Percentiles rank a stretch among this genome's conserved stretches.
Conservation (phyloP, 2,888 invertebrate species). For the Leucozona laternaria region DNA sequence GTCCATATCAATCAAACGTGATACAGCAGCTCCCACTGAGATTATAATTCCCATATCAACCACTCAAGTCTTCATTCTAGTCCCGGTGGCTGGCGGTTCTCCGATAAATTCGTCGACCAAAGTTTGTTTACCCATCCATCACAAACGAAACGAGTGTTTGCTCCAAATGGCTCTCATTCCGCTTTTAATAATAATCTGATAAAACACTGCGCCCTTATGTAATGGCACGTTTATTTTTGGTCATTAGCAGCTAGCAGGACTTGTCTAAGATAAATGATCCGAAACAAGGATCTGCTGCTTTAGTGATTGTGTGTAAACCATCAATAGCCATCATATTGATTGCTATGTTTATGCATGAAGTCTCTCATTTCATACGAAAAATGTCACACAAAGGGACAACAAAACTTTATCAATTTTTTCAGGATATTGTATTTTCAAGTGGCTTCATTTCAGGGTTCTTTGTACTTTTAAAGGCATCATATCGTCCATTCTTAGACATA, state of each 20-base stretch:
- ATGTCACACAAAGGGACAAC: slow-evolving; percentile 1
- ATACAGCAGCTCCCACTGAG: slow-evolving; percentile 56
- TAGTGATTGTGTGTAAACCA: background rate
- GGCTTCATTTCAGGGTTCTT: slow-evolving; percentile 8
- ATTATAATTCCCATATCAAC: slow-evolving; percentile 45
- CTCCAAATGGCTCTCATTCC: slow-evolving; percentile 51
- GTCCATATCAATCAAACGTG: slow-evolving; percentile 67
- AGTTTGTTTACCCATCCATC: slow-evolving; percentile 36
- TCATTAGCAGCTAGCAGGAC: slow-evolving; percentile 60
- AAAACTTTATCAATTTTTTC: slow-evolving; percentile 10
- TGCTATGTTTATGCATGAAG: slow-evolving; percentile 26
- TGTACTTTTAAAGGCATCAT: background rate
- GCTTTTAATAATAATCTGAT: slow-evolving; percentile 51
- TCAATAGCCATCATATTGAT: slow-evolving; percentile 22
- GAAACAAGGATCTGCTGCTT: slow-evolving; percentile 4
- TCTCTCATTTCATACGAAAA: background rate
- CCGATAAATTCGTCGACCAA: background rate
- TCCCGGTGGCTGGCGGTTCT: slow-evolving; percentile 10
- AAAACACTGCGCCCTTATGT: slow-evolving; percentile 59
- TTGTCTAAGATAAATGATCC: slow-evolving; percentile 52
- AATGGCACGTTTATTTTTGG: slow-evolving; percentile 68
- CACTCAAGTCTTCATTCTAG: background rate
- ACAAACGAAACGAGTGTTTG: slow-evolving; percentile 62
- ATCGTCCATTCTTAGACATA: background rate
- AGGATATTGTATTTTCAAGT: slow-evolving; percentile 5